These are phyloP conservation scores for Cryptocheilus praepositus DNA, from an alignment of 2,888 invertebrate species.

Conservation along the genomic window DNA sequence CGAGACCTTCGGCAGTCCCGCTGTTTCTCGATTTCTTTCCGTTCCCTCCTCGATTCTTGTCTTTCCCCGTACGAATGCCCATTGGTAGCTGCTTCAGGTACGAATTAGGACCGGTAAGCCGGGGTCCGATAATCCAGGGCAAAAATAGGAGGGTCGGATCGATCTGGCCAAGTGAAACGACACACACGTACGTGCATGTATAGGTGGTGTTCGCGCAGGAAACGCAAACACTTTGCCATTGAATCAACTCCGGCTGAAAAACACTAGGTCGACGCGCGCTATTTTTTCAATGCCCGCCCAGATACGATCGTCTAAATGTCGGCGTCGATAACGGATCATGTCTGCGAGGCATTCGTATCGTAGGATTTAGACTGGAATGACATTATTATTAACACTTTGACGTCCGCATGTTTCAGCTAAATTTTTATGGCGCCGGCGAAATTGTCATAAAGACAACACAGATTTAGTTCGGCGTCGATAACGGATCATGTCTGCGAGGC, in stretches of 20 bases:
- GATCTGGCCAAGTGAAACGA: slow-evolving; percentile 18
- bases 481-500: no score
- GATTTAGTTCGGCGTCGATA: no score
- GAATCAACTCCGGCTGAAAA: no score
- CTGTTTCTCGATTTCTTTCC: background rate
- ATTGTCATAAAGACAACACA: no score
- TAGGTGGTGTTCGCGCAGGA: background rate
- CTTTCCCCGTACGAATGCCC: slow-evolving; percentile 8
- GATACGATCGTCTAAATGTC: background rate
- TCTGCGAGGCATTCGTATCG: background rate
- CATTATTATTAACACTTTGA: no score
- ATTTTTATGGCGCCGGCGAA: no score
- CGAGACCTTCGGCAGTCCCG: background rate
- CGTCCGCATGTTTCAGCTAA: no score
- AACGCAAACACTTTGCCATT: no score
- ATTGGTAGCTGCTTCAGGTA: slow-evolving; percentile 38
- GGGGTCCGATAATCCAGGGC: slow-evolving; percentile 37
- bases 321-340: background rate
- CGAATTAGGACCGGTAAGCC: slow-evolving; percentile 50
- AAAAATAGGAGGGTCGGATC: slow-evolving; percentile 36
- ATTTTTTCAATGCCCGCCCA: background rate
- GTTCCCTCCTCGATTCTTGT: background rate
- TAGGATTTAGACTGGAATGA: no score
- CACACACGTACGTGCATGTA: slow-evolving; percentile 6
- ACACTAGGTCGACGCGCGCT: no score